Evolutionary conservation across 2,113 vertebrate species (phyloP).

Genomic region (Chascanopsetta lugubris): DNA sequence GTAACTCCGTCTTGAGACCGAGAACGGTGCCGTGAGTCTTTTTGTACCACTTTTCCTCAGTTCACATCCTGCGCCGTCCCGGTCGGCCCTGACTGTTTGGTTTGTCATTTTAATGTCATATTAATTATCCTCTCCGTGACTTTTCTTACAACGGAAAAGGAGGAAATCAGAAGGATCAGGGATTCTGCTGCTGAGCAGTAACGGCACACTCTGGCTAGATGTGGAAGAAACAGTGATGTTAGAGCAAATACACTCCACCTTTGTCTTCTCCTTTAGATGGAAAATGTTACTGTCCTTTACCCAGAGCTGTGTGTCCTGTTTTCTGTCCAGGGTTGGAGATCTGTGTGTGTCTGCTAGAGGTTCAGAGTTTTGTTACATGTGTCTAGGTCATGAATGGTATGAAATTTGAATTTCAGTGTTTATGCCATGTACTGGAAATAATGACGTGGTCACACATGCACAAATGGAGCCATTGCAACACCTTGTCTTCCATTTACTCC

Average conservation of each 20-base stretch:
- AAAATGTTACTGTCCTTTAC: neutral
- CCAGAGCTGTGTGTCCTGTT: neutral
- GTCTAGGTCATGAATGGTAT: slow-evolving; percentile 1
- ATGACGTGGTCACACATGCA: neutral
- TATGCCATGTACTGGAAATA: neutral
- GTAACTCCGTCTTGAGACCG: neutral
- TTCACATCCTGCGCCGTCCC: slow-evolving; percentile 12
- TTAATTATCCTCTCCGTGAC: neutral
- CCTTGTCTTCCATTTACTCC: neutral
- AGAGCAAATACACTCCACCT: neutral
- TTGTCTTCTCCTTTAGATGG: slow-evolving; percentile 7
- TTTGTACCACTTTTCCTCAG: neutral
- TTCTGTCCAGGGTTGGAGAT: neutral
- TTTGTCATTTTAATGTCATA: slow-evolving; percentile 8
- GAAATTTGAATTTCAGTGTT: slow-evolving; percentile 7
- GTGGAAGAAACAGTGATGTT: slow-evolving; percentile 4
- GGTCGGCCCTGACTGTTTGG: neutral
- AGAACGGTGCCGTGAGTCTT: slow-evolving; percentile 8
- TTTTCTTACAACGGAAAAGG: neutral
- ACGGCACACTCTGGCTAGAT: neutral
- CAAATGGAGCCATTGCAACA: neutral
- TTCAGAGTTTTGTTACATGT: slow-evolving; percentile 3
- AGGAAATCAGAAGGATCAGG: neutral
- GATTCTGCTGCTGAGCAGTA: slow-evolving; percentile 13
- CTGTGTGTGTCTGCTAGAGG: neutral